phyloP scores from a whole-genome alignment of 2,797 vertebrate genomes.

The Pterois miles region DNA sequence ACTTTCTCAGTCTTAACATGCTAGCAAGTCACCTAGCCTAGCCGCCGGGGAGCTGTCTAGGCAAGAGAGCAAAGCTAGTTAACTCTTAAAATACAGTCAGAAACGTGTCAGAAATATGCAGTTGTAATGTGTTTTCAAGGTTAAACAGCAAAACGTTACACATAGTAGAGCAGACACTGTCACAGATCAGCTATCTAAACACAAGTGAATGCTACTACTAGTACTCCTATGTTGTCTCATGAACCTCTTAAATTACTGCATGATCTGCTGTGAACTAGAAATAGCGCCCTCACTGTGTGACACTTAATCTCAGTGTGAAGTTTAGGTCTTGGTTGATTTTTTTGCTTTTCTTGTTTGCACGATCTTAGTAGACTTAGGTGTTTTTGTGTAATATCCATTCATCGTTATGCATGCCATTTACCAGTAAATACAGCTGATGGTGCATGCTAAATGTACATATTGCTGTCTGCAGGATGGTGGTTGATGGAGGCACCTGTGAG shows the following conservation, averaged over 20 bases:
- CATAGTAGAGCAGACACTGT: not conserved
- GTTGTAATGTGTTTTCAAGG: not conserved
- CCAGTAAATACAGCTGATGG: not conserved
- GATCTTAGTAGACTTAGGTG: not conserved
- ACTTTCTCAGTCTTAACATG: constrained; percentile 33
- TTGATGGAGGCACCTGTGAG: constrained; percentile 90
- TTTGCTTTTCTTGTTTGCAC: constrained; percentile 10
- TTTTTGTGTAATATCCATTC: not conserved
- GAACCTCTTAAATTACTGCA: not conserved
- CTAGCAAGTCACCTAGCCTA: constrained; percentile 40
- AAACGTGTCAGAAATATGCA: constrained; percentile 21
- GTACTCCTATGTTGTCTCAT: not conserved
- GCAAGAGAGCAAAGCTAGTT: not conserved
- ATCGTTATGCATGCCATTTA: not conserved
- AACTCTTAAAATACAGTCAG: not conserved
- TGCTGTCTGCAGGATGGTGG: constrained; percentile 90
- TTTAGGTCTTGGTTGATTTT: not conserved
- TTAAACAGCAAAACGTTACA: not conserved
- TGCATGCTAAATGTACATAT: not conserved
- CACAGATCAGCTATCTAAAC: not conserved
- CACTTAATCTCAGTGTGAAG: not conserved
- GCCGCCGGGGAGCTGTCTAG: constrained; percentile 11
- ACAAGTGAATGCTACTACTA: too few relatives aligned
- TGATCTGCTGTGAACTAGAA: constrained; percentile 7
- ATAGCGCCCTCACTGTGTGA: not conserved